Base-by-base conservation (phyloP, 2,113 vertebrate genomes). In the Hepsetus odoe region DNA sequence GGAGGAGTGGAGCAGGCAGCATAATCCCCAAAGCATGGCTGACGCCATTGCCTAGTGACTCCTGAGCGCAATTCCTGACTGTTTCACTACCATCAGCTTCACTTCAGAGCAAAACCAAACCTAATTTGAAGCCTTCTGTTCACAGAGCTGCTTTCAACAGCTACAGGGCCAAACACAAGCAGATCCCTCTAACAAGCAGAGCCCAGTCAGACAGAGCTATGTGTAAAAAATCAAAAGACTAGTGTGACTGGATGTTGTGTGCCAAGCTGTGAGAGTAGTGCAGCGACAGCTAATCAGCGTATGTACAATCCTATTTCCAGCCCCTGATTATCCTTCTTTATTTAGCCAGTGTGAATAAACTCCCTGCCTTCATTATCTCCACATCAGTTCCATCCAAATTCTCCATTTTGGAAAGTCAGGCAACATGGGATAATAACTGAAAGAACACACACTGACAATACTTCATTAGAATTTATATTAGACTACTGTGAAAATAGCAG, bases 321-420 rank as follows among this genome's bases (percentile, higher is more conserved):
- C 40, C 38, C 46, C 51, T 82, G 76, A 86, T 86, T 84, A 80
- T 53, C 42, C 76, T 71, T 72, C 77, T 80, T 75, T 76, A 80
- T 85, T 83, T 83, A 80, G 72, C 77, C 22, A 10, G 64, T 56
- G 58, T 77, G 69, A 81, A 59, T 59, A 77, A 49, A 61, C 74
- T 78, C 51, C 46, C 24, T 32, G 22, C 58, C 64, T 82, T 77
- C 42, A 64, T 80, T 74, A 72, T 61, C 51, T 35, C 26, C 51
- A 72, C 4, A 42, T 49, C 32, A 33, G 30, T 26, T 62, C 46
- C 28, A 74, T 69, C 46, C 61, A 44, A 9, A 20, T 35, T 28
- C n/a, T 59, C 26, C 35, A 32, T 75, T 24, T 82, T 11, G 32
- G 30, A 32, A 65, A n/a, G 2, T 40, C 28, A 59, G 44, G 1